A percentile compares a stretch with the other conserved stretches of the same genome.
Evolutionary conservation across 2,113 vertebrate genomes (phyloP).

Genomic region (Pachycephala philippinensis): DNA sequence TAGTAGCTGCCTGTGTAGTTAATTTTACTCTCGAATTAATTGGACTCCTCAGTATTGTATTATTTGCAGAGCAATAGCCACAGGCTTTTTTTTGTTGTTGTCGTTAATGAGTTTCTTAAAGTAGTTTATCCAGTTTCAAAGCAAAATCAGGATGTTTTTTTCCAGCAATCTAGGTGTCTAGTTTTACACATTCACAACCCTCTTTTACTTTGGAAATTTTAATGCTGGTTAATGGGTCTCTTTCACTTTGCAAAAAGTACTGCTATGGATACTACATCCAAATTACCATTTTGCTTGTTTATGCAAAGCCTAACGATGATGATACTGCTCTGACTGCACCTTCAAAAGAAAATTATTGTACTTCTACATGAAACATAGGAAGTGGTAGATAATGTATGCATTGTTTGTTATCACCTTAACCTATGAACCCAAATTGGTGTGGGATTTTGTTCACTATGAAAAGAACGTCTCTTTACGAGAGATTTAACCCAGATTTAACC

Average conservation of each 20-base stretch:
- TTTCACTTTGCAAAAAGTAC: not conserved
- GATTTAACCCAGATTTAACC: not conserved
- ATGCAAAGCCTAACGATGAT: not conserved
- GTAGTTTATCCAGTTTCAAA: not conserved
- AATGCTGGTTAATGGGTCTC: not conserved
- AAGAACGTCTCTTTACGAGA: not conserved
- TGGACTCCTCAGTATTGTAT: not conserved
- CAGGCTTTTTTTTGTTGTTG: not conserved
- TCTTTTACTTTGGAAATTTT: not conserved
- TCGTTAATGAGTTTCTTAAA: not conserved
- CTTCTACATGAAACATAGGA: not conserved
- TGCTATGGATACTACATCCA: not conserved
- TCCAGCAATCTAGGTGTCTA: not conserved
- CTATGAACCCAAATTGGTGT: not conserved
- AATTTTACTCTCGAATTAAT: not conserved
- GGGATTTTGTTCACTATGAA: not conserved
- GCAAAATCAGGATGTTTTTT: not conserved
- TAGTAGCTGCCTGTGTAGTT: not conserved
- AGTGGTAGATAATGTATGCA: not conserved
- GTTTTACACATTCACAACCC: not conserved
- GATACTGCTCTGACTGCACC: not conserved
- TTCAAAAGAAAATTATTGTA: not conserved
- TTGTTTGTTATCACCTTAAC: not conserved
- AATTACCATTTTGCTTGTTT: not conserved
- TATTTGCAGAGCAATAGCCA: not conserved